phyloP scores from a whole-genome alignment of 2,797 vertebrate genomes.

The Anniella stebbinsi region DNA sequence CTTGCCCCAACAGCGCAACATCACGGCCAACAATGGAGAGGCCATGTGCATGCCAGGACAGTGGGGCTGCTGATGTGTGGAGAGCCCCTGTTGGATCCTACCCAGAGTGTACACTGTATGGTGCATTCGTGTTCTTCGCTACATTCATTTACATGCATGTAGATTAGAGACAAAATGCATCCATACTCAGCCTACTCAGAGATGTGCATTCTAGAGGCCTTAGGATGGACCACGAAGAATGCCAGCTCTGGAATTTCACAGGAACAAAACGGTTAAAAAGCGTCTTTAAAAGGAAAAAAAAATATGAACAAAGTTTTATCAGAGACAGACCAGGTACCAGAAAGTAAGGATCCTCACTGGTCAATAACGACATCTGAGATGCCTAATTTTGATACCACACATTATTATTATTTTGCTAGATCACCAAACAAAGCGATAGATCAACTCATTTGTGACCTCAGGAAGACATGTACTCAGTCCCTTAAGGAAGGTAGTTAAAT shows the following conservation, averaged over 20 bases:
- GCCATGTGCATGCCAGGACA: too few species aligned
- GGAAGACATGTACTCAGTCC: constrained; percentile 30
- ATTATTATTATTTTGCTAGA: not conserved
- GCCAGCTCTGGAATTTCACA: not conserved
- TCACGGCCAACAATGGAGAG: too few species aligned
- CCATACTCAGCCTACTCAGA: too few species aligned
- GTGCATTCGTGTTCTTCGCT: not conserved
- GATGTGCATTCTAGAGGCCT: not conserved
- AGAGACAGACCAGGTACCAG: not conserved
- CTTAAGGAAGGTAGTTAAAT: constrained; percentile 58
- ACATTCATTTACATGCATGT: not conserved
- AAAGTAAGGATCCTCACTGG: not conserved
- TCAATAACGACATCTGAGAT: not conserved
- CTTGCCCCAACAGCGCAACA: too few species aligned
- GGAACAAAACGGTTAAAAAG: not conserved
- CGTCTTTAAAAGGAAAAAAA: too few species aligned
- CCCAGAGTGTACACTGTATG: not conserved
- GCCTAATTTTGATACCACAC: too few species aligned
- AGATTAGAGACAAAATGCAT: not conserved
- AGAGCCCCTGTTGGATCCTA: too few species aligned
- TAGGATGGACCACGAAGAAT: not conserved
- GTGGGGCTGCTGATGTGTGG: too few species aligned
- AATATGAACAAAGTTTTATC: not conserved
- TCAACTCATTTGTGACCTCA: constrained; percentile 58
- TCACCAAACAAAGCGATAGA: constrained; percentile 55